Evolutionary conservation across 2,888 invertebrate species (phyloP).

Genomic region (Zeuzera pyrina): DNA sequence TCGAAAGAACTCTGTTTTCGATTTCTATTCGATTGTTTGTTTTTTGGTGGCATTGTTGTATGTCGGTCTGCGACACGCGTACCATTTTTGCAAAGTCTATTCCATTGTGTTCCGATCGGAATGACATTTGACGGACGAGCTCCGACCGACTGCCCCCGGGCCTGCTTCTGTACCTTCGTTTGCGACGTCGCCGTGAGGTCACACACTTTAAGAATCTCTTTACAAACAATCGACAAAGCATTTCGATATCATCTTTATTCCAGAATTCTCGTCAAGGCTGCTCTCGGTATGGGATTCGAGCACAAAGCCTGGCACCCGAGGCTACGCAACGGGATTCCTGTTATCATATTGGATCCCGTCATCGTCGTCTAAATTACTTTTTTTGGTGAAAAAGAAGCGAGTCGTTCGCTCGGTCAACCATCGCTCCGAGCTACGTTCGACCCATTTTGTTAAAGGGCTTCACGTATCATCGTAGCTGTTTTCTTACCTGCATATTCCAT

Average conservation of each 20-base stretch:
- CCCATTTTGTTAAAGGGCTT: slow-evolving; percentile 42
- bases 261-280: slow-evolving; percentile 16
- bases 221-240: slow-evolving; percentile 27
- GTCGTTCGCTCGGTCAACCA: slow-evolving; percentile 42
- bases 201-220: slow-evolving; percentile 18
- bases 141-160: slow-evolving; percentile 22
- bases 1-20: slow-evolving; percentile 67
- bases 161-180: slow-evolving; percentile 14
- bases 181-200: slow-evolving; percentile 24
- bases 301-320: slow-evolving; percentile 37
- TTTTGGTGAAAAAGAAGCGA: slow-evolving; percentile 52
- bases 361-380: slow-evolving; percentile 61
- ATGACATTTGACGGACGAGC: slow-evolving; percentile 64
- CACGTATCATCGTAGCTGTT: slow-evolving; percentile 36
- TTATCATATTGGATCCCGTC: slow-evolving; percentile 62
- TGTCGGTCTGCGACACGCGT: slow-evolving; percentile 58
- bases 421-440: slow-evolving; percentile 42
- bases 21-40: slow-evolving; percentile 71
- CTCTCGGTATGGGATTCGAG: slow-evolving; percentile 25
- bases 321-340: slow-evolving; percentile 68
- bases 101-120: slow-evolving; percentile 54
- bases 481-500: slow-evolving; percentile 50
- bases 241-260: slow-evolving; percentile 25
- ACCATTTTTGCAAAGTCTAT: slow-evolving; percentile 67
- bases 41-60: slow-evolving; percentile 63